Conservation (phyloP, 2,888 invertebrate genomes). For the Hypomecis punctinalis region DNA sequence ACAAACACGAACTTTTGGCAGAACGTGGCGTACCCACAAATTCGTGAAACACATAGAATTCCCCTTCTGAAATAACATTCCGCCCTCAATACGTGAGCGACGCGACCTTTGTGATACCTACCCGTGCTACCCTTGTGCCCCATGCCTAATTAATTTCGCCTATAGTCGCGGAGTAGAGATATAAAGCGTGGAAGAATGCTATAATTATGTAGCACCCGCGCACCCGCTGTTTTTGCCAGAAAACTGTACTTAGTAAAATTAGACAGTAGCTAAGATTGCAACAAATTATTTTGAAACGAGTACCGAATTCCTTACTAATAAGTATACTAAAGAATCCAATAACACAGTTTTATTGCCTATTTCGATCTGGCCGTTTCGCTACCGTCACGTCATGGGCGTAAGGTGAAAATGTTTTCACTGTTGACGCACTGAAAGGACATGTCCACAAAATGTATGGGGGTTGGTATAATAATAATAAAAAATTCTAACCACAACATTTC, state of each 20-base stretch:
- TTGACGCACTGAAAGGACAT: too few relatives aligned
- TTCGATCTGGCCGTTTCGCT: too few relatives aligned
- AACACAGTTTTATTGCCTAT: too few relatives aligned
- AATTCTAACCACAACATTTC: too few relatives aligned
- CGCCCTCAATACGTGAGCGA: constrained; percentile 29
- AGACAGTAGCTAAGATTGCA: constrained; percentile 1
- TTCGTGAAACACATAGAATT: constrained; percentile 16
- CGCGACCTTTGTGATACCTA: constrained; percentile 31
- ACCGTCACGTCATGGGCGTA: too few relatives aligned
- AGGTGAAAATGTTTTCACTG: too few relatives aligned
- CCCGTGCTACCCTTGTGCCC: constrained; percentile 18
- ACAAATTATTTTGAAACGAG: neutral
- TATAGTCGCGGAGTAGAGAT: constrained; percentile 14
- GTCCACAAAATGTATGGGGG: too few relatives aligned
- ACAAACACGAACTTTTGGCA: constrained; percentile 20
- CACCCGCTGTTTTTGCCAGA: constrained; percentile 8
- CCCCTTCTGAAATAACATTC: constrained; percentile 24
- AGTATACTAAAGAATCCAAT: too few relatives aligned
- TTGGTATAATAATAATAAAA: too few relatives aligned
- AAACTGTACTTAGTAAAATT: neutral
- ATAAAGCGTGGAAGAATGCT: constrained; percentile 13
- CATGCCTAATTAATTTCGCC: constrained; percentile 38
- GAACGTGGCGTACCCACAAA: constrained; percentile 23
- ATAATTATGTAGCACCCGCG: constrained; percentile 16
- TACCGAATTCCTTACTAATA: too few relatives aligned